phyloP scores from a whole-genome alignment of 2,888 invertebrate genomes.

The Choristoneura rosaceana region DNA sequence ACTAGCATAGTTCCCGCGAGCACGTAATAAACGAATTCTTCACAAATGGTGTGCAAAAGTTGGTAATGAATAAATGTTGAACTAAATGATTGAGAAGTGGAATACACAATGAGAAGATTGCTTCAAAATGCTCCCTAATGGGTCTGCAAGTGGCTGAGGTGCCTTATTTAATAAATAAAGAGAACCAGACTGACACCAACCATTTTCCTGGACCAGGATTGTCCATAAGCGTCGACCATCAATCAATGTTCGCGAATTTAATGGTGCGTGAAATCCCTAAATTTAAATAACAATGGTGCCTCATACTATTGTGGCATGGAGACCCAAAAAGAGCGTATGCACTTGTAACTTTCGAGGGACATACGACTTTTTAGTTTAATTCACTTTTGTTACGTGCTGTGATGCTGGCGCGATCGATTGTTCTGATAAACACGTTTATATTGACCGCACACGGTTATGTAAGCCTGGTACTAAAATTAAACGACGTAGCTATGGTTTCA shows the following conservation, averaged over 20 bases:
- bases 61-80: background rate
- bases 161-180: background rate
- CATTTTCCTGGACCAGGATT: background rate
- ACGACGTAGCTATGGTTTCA: constrained; percentile 22
- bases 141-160: background rate
- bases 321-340: constrained; percentile 14
- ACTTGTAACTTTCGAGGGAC: background rate
- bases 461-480: constrained; percentile 38
- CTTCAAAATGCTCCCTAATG: background rate
- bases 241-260: constrained; percentile 60
- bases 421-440: constrained; percentile 40
- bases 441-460: constrained; percentile 35
- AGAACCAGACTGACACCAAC: background rate
- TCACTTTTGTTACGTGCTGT: constrained; percentile 13
- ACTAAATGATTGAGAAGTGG: background rate
- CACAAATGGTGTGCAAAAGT: too few species aligned
- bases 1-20: too few species aligned
- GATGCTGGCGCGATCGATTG: constrained; percentile 31
- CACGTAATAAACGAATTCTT: too few species aligned
- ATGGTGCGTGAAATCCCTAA: constrained; percentile 65
- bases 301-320: constrained; percentile 24
- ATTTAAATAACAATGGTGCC: constrained; percentile 69
- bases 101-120: background rate
- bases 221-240: constrained; percentile 49
- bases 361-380: constrained; percentile 16